These are phyloP conservation scores for Pelecanus crispus DNA, from an alignment of 2,113 vertebrate genomes.

Conservation along the genomic window DNA sequence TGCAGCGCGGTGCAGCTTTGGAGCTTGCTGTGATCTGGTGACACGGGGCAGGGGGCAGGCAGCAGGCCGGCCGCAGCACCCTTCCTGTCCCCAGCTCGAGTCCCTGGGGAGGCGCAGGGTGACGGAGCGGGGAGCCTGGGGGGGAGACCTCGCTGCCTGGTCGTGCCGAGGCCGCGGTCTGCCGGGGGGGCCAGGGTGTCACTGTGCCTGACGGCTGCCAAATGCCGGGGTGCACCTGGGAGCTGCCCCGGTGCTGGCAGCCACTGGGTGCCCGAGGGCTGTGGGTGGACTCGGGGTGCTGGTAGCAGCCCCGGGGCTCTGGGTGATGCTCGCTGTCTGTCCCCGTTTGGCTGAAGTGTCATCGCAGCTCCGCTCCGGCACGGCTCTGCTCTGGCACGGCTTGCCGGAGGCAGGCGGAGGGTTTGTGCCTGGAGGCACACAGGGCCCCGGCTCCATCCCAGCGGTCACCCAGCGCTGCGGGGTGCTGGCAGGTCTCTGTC, in stretches of 20 bases:
- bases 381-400: neutral
- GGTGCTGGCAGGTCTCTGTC: neutral
- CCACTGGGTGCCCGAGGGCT: fast-evolving
- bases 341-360: neutral
- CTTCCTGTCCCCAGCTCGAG: neutral
- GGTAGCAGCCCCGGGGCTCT: neutral
- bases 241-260: neutral
- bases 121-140: fast-evolving
- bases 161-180: fast-evolving
- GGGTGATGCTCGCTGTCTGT: neutral
- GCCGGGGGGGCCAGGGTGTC: fast-evolving
- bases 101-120: neutral
- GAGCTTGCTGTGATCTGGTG: neutral
- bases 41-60: fast-evolving
- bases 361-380: fast-evolving
- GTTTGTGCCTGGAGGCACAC: neutral
- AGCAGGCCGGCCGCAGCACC: neutral
- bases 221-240: fast-evolving
- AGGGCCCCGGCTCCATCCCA: neutral
- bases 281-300: neutral
- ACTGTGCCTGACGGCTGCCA: fast-evolving
- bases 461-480: fast-evolving
- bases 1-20: neutral
- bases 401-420: neutral
- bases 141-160: neutral